Conservation (phyloP, 2,113 vertebrate species). For the Vidua macroura region DNA sequence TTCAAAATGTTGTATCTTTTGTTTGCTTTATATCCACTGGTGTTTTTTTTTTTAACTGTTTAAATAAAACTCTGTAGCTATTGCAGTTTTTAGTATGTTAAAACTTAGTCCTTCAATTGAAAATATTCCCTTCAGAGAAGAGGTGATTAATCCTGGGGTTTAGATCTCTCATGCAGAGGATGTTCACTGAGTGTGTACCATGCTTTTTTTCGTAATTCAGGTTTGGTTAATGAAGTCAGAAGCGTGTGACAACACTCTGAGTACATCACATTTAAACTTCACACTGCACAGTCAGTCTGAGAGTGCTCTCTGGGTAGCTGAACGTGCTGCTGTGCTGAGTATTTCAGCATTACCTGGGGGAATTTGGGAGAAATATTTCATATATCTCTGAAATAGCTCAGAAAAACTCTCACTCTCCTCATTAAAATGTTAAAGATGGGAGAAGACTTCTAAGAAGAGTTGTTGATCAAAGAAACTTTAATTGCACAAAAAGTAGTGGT, state of each 20-base stretch:
- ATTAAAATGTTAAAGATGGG: neutral
- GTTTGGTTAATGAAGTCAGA: neutral
- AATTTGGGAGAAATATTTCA: neutral
- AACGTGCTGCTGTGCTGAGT: neutral
- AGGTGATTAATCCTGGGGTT: neutral
- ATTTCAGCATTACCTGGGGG: neutral
- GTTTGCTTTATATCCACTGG: neutral
- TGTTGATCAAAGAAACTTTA: neutral
- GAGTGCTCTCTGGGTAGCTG: neutral
- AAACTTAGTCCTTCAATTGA: neutral
- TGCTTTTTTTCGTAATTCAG: neutral
- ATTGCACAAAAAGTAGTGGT: neutral
- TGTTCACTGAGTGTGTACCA: accelerated
- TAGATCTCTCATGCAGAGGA: neutral
- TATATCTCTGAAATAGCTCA: neutral
- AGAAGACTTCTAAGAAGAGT: neutral
- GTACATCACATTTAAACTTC: neutral
- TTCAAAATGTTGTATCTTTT: neutral
- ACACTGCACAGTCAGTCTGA: neutral
- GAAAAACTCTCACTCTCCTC: neutral
- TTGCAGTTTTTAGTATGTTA: neutral
- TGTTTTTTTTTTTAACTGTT: neutral
- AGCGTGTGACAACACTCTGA: neutral
- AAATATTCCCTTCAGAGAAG: neutral
- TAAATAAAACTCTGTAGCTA: neutral